Evolutionary conservation across 2,888 invertebrate genomes (phyloP).

Genomic region (Molanna angustata): DNA sequence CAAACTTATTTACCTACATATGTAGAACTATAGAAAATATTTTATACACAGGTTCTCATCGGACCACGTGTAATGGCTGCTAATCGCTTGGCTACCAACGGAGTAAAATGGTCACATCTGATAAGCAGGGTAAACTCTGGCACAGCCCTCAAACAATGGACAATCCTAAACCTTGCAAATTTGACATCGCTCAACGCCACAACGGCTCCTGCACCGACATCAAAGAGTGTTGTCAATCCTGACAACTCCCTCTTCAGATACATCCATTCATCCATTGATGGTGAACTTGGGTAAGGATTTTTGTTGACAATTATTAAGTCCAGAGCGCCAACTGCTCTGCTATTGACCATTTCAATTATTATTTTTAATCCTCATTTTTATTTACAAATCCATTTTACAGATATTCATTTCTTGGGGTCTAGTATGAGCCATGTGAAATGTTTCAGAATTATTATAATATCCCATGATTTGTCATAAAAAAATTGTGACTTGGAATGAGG

Average conservation of each 20-base stretch:
- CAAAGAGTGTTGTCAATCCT: slow-evolving; percentile 19
- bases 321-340: too few relatives aligned
- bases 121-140: slow-evolving; percentile 72
- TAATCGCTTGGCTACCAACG: slow-evolving; percentile 72
- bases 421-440: too few relatives aligned
- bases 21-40: too few relatives aligned
- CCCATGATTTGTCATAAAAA: too few relatives aligned
- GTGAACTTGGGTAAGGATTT: slow-evolving; percentile 25
- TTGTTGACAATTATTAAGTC: too few relatives aligned
- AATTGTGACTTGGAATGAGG: too few relatives aligned
- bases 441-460: too few relatives aligned
- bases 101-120: slow-evolving; percentile 69
- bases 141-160: slow-evolving; percentile 87
- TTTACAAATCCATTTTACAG: too few relatives aligned
- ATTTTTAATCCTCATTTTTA: too few relatives aligned
- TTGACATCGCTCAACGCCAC: slow-evolving; percentile 43
- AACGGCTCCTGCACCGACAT: slow-evolving; percentile 18
- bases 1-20: too few relatives aligned
- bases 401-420: too few relatives aligned
- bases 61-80: slow-evolving; percentile 79
- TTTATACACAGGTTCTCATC: slow-evolving; percentile 66
- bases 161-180: slow-evolving; percentile 70
- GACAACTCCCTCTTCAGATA: slow-evolving; percentile 30
- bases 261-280: slow-evolving; percentile 28
- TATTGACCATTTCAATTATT: too few relatives aligned